Conservation (phyloP, 2,797 vertebrate genomes). For the Coluber constrictor region DNA sequence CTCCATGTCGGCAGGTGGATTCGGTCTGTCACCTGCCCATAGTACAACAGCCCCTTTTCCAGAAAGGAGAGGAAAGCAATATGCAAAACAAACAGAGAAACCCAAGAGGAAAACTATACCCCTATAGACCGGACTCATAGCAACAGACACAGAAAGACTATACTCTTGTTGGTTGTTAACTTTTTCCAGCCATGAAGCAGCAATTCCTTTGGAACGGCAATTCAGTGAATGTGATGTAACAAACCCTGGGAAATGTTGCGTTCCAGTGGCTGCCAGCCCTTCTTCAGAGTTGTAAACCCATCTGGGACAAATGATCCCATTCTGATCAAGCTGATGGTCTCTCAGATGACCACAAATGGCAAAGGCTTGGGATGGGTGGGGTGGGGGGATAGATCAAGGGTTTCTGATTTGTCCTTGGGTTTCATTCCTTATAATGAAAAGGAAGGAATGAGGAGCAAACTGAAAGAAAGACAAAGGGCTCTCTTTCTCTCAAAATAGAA, state of each 20-base stretch:
- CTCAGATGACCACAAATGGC: background rate
- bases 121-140: conserved; percentile 57
- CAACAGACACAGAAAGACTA: conserved; percentile 24
- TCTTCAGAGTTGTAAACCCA: conserved; percentile 2
- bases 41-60: conserved; percentile 46
- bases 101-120: conserved; percentile 60
- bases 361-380: background rate
- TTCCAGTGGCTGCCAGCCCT: background rate
- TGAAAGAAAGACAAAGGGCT: conserved; percentile 10
- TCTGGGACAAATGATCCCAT: conserved; percentile 25
- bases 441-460: background rate
- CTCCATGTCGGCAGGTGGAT: conserved; percentile 39
- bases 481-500: conserved; percentile 12
- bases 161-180: conserved; percentile 59
- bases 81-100: conserved; percentile 61
- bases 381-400: conserved; percentile 13
- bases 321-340: background rate
- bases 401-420: background rate
- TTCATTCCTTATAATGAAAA: background rate
- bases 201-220: conserved; percentile 12
- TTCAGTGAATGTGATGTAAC: conserved; percentile 38
- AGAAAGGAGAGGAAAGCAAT: conserved; percentile 56
- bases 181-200: conserved; percentile 51
- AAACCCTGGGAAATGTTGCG: conserved; percentile 32
- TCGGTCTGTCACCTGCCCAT: conserved; percentile 46